A percentile compares a stretch with the other conserved stretches of the same genome.
Evolutionary conservation across 2,797 vertebrate species (phyloP).

Genomic region (Hippocampus kuda): DNA sequence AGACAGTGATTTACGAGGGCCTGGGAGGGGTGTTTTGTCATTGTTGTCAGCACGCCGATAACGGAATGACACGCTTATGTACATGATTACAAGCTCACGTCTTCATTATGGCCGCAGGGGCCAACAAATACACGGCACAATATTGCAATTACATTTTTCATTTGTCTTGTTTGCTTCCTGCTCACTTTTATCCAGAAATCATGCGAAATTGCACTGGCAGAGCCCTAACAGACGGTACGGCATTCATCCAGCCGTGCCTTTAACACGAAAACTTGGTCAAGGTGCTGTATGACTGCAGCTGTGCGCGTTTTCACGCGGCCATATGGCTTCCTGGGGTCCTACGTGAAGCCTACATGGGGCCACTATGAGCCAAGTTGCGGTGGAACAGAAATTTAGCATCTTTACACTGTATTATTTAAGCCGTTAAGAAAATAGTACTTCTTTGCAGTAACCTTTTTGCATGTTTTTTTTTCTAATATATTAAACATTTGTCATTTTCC

Average conservation of each 20-base stretch:
- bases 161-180: slow-evolving; percentile 42
- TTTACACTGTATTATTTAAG: too few species aligned
- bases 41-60: slow-evolving; percentile 61
- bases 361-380: too few species aligned
- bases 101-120: slow-evolving; percentile 63
- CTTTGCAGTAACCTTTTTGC: too few species aligned
- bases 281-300: background rate
- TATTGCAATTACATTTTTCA: slow-evolving; percentile 63
- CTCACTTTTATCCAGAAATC: slow-evolving; percentile 35
- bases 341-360: too few species aligned
- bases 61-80: slow-evolving; percentile 64
- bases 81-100: slow-evolving; percentile 62
- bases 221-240: background rate
- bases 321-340: background rate
- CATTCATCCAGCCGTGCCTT: background rate
- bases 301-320: background rate
- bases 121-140: slow-evolving; percentile 62
- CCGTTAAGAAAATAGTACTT: too few species aligned
- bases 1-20: slow-evolving; percentile 54
- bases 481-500: too few species aligned
- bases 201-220: background rate
- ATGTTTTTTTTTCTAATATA: too few species aligned
- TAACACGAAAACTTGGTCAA: background rate
- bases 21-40: slow-evolving; percentile 61
- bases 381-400: too few species aligned